Evolutionary conservation across 2,113 vertebrate species (phyloP).

Genomic region (Brachypteracias leptosomus): DNA sequence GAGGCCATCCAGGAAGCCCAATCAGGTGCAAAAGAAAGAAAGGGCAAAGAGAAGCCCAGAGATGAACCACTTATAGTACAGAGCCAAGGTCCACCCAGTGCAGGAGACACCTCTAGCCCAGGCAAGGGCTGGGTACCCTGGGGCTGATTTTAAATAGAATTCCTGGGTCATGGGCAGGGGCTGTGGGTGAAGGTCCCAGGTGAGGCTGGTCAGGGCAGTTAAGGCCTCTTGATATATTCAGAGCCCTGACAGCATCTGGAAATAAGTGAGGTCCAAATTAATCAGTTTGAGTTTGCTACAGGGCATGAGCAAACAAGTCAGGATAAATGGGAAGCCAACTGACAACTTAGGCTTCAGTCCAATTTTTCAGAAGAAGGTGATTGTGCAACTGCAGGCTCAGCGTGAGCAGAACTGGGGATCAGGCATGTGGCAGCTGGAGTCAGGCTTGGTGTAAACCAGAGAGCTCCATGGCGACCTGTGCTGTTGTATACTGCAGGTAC

Average conservation of each 20-base stretch:
- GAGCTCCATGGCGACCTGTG: rapidly evolving
- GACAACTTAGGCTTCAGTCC: neutral
- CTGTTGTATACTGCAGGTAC: rapidly evolving
- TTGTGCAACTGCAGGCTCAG: neutral
- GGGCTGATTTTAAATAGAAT: neutral
- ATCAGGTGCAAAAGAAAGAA: neutral
- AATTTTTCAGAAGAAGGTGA: rapidly evolving
- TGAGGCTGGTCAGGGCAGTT: neutral
- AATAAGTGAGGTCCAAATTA: neutral
- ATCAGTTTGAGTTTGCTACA: neutral
- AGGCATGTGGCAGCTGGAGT: neutral
- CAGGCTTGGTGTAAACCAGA: neutral
- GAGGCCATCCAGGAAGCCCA: neutral
- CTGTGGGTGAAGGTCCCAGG: neutral
- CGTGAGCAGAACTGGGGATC: neutral
- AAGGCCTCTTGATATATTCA: neutral
- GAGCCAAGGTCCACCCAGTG: too few species aligned
- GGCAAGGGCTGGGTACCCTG: rapidly evolving
- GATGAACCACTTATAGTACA: neutral
- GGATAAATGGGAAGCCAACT: neutral
- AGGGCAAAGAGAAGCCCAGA: neutral
- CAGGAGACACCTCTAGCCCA: neutral
- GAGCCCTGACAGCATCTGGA: neutral
- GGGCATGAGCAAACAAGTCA: neutral
- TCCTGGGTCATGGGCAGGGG: neutral